Conservation (phyloP, 2,888 invertebrate species). For the Mylabris sibirica region DNA sequence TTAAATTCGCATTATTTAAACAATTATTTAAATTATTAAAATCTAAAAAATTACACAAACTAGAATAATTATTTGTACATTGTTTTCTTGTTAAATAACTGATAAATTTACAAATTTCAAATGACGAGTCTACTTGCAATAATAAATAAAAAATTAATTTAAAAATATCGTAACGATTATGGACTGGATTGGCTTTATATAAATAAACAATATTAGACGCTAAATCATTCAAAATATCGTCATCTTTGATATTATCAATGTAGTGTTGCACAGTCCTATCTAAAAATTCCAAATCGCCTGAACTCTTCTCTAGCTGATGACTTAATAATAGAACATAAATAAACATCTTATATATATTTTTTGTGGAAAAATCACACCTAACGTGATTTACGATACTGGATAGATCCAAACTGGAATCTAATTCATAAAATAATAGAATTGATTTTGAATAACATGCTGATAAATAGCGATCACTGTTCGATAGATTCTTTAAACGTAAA, state of each 20-base stretch:
- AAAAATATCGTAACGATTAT: slow-evolving; percentile 32
- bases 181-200: slow-evolving; percentile 30
- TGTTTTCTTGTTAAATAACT: slow-evolving; percentile 23
- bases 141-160: slow-evolving; percentile 45
- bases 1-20: slow-evolving; percentile 31
- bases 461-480: slow-evolving; percentile 35
- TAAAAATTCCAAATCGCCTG: slow-evolving; percentile 24
- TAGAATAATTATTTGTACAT: slow-evolving; percentile 31
- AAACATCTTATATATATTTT: slow-evolving; percentile 42
- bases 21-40: slow-evolving; percentile 32
- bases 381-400: slow-evolving; percentile 16
- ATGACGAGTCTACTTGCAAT: slow-evolving; percentile 35
- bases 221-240: slow-evolving; percentile 38
- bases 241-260: slow-evolving; percentile 27
- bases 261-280: slow-evolving; percentile 23
- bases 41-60: slow-evolving; percentile 37
- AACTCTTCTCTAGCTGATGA: slow-evolving; percentile 13
- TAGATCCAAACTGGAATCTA: slow-evolving; percentile 16
- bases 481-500: slow-evolving; percentile 32
- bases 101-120: slow-evolving; percentile 41
- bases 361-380: slow-evolving; percentile 23
- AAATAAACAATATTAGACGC: slow-evolving; percentile 36
- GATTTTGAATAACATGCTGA: slow-evolving; percentile 43
- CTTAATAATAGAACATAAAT: slow-evolving; percentile 38
- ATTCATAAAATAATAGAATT: slow-evolving; percentile 35